These are phyloP conservation scores for Emys orbicularis DNA, from an alignment of 2,797 vertebrate genomes.

Conservation along the genomic window DNA sequence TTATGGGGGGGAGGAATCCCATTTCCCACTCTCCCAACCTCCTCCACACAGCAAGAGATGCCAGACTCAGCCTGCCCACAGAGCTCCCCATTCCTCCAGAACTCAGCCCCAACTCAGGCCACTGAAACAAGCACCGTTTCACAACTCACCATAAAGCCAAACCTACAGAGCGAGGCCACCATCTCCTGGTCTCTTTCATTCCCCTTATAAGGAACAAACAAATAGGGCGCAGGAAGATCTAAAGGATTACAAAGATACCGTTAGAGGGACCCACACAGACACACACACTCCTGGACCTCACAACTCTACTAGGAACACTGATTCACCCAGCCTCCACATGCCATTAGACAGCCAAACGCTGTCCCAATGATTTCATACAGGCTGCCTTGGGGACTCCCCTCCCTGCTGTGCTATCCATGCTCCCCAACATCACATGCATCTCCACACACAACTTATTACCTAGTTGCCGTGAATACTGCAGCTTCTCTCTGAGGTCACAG, in stretches of 20 bases:
- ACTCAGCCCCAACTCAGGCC: not conserved
- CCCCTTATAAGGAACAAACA: not conserved
- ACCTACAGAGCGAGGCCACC: not conserved
- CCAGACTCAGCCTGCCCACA: not conserved
- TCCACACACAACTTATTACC: not conserved
- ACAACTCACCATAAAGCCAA: not conserved
- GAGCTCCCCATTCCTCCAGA: not conserved
- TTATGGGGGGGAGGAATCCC: not conserved
- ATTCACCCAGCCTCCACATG: not conserved
- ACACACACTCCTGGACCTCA: not conserved
- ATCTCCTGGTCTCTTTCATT: not conserved
- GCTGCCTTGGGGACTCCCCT: too few species aligned
- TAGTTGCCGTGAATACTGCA: not conserved
- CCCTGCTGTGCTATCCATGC: not conserved
- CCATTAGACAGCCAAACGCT: not conserved
- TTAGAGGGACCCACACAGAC: not conserved
- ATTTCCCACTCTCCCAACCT: not conserved
- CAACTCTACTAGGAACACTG: not conserved
- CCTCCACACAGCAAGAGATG: not conserved
- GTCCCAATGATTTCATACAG: not conserved
- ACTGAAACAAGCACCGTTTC: not conserved
- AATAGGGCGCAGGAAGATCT: not conserved
- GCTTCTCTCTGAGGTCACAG: not conserved
- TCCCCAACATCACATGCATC: not conserved
- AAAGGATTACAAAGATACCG: not conserved